A percentile compares a stretch with the other conserved stretches of the same genome.
phyloP scores from a whole-genome alignment of 2,797 vertebrate genomes.

The Synaphobranchus kaupii region DNA sequence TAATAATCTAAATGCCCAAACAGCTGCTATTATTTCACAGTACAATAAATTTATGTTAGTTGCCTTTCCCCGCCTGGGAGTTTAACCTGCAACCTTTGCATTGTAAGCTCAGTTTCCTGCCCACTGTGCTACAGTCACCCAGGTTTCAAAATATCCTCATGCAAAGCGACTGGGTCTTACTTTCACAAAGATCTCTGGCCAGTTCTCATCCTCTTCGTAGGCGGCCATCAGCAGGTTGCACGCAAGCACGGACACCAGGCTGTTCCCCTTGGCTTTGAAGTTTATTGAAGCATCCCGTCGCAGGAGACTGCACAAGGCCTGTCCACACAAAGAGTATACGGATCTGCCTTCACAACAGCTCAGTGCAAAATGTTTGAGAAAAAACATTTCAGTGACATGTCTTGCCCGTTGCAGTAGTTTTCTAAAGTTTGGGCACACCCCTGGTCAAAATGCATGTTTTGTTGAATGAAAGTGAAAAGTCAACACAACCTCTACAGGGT shows the following conservation, averaged over 20 bases:
- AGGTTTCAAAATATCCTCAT: neutral
- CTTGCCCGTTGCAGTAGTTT: no score
- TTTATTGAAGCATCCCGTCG: slow-evolving; percentile 94
- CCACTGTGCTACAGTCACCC: neutral
- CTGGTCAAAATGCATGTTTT: no score
- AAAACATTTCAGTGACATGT: no score
- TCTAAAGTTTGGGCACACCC: no score
- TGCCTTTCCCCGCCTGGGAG: neutral
- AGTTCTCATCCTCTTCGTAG: slow-evolving; percentile 97
- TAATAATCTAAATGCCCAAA: neutral
- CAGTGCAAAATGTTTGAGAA: no score
- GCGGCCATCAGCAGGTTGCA: slow-evolving; percentile 98
- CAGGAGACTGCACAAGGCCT: slow-evolving; percentile 94
- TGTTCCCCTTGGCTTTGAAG: slow-evolving; percentile 98
- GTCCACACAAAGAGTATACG: neutral
- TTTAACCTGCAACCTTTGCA: neutral
- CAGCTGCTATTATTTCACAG: neutral
- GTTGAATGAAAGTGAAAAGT: no score
- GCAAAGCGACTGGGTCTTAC: slow-evolving; percentile 54
- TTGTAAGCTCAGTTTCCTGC: accelerated
- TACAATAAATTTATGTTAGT: neutral
- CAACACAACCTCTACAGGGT: no score
- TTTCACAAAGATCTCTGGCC: slow-evolving; percentile 99
- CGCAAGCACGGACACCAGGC: slow-evolving; percentile 91
- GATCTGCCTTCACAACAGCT: neutral